Evolutionary conservation across 2,888 invertebrate genomes (phyloP).

Genomic region (Xylota segnis): DNA sequence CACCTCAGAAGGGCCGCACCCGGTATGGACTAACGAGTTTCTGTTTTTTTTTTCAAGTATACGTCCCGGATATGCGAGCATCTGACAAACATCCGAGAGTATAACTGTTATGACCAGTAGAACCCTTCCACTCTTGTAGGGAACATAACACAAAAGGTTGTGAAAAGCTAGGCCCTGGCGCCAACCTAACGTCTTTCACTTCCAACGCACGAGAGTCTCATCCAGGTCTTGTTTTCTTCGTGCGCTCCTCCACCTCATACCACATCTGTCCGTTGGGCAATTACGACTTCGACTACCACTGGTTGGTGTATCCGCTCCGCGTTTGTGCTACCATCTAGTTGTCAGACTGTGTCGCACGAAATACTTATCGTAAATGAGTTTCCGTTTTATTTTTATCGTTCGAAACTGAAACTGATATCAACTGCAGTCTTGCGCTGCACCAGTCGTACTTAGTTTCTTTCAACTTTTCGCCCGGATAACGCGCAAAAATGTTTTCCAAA

Average conservation of each 20-base stretch:
- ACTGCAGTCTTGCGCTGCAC: conserved; percentile 9
- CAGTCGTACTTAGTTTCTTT: conserved; percentile 1
- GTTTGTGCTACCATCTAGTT: conserved; percentile 4
- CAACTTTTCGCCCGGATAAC: background rate
- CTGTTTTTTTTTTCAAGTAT: too few relatives aligned
- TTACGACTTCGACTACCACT: background rate
- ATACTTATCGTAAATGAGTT: background rate
- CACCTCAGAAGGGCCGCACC: too few relatives aligned
- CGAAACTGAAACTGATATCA: background rate
- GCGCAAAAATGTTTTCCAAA: conserved; percentile 26
- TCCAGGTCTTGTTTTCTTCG: too few relatives aligned
- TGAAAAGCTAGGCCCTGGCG: too few relatives aligned
- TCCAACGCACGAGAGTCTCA: too few relatives aligned
- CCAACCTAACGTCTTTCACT: too few relatives aligned
- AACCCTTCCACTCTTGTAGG: too few relatives aligned
- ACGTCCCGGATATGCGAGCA: too few relatives aligned
- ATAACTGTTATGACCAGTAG: too few relatives aligned
- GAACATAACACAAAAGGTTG: too few relatives aligned
- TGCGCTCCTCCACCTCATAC: background rate
- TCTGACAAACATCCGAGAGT: too few relatives aligned
- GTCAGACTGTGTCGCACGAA: background rate
- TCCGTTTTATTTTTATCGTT: conserved; percentile 5
- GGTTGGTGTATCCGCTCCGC: background rate
- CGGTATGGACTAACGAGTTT: too few relatives aligned
- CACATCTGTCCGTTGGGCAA: background rate